These are phyloP conservation scores for Enteromius afrohamiltoni DNA, from an alignment of 2,797 vertebrate genomes.

Conservation along the genomic window DNA sequence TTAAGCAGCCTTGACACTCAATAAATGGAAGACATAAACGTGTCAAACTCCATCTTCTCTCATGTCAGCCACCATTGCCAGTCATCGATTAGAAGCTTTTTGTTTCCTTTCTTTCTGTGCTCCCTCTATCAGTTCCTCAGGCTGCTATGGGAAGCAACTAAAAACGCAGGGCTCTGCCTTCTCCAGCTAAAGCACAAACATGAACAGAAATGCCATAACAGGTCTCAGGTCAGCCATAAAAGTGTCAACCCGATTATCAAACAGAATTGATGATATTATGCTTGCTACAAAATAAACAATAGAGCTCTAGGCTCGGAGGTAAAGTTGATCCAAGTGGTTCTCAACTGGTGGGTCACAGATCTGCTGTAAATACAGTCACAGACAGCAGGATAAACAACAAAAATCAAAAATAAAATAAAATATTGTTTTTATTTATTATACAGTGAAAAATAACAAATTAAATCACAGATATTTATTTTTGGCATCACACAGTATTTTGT, in stretches of 20 bases:
- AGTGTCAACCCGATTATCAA: neutral
- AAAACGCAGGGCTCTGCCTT: neutral
- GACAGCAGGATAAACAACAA: neutral
- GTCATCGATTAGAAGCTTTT: constrained; percentile 28
- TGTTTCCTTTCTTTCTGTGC: constrained; percentile 16
- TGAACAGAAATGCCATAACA: neutral
- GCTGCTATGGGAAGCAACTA: neutral
- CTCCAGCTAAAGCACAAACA: neutral
- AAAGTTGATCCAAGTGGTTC: neutral
- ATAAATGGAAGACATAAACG: constrained; percentile 24
- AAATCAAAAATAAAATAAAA: too few species aligned
- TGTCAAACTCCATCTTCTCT: constrained; percentile 34
- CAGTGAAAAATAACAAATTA: too few species aligned
- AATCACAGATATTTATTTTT: too few species aligned
- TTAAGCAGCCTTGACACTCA: constrained; percentile 31
- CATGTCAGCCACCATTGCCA: constrained; percentile 1
- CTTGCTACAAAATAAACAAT: neutral
- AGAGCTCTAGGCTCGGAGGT: neutral
- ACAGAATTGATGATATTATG: neutral
- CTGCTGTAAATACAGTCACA: neutral
- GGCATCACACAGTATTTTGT: too few species aligned
- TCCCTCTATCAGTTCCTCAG: constrained; percentile 4
- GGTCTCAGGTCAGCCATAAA: constrained; percentile 5
- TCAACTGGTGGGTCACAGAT: neutral
- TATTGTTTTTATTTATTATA: too few species aligned